phyloP scores from a whole-genome alignment of 1,140 invertebrate genomes.

The Gonioctena quinquepunctata region DNA sequence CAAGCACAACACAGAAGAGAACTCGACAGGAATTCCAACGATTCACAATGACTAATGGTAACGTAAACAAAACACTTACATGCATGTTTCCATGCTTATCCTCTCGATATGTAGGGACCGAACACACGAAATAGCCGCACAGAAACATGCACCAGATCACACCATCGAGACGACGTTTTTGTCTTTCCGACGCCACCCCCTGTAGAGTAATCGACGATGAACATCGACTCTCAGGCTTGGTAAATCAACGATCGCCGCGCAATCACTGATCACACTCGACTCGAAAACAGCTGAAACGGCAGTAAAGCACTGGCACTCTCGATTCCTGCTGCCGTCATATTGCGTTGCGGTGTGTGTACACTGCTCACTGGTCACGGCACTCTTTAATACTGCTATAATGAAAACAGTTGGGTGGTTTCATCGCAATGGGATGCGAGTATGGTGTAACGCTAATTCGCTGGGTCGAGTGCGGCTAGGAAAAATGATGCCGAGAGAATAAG shows the following conservation, averaged over 20 bases:
- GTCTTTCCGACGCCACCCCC: too few species aligned
- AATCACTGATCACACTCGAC: not conserved
- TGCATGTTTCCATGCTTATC: slow-evolving; percentile 44
- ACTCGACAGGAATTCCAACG: not conserved
- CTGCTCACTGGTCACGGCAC: not conserved
- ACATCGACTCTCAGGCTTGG: not conserved
- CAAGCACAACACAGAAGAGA: not conserved
- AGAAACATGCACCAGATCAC: not conserved
- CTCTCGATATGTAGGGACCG: not conserved
- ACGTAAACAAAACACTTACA: slow-evolving; percentile 30
- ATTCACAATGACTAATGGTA: not conserved
- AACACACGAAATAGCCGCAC: slow-evolving; percentile 2
- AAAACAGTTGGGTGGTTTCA: not conserved
- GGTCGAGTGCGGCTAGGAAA: not conserved
- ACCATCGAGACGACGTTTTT: not conserved
- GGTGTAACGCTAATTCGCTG: not conserved
- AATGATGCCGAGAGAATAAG: not conserved
- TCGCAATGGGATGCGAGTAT: not conserved
- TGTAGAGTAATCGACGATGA: too few species aligned
- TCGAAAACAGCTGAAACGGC: too few species aligned
- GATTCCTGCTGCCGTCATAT: too few species aligned
- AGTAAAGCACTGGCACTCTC: too few species aligned
- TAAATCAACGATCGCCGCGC: not conserved
- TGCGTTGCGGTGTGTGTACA: too few species aligned
- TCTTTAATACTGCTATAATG: not conserved